Conservation (phyloP, 2,113 vertebrate genomes). For the Pavo muticus region DNA sequence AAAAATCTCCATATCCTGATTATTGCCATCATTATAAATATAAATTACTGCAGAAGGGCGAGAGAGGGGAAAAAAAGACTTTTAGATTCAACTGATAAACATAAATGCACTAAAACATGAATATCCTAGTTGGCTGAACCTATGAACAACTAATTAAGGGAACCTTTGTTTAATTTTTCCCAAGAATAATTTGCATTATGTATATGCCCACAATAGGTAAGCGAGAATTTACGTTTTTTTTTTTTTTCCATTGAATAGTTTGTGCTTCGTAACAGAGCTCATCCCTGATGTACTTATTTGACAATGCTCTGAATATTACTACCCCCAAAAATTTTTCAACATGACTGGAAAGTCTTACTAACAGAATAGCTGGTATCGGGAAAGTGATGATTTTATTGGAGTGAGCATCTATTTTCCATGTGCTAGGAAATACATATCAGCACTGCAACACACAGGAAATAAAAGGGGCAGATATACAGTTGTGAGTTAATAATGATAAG, state of each 20-base stretch:
- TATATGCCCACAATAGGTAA: conserved; percentile 70
- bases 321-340: background rate
- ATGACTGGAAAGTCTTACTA: background rate
- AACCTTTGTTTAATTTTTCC: conserved; percentile 80
- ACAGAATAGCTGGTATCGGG: background rate
- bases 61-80: background rate
- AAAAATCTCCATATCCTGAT: conserved; percentile 48
- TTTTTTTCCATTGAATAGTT: conserved; percentile 28
- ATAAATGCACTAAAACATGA: conserved; percentile 74
- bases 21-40: conserved; percentile 42
- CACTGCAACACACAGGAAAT: background rate
- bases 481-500: background rate
- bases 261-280: conserved; percentile 9
- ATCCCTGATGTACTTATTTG: conserved; percentile 2
- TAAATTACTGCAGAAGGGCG: background rate
- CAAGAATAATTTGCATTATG: conserved; percentile 75
- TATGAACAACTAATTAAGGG: conserved; percentile 77
- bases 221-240: background rate
- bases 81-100: conserved; percentile 31
- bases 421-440: background rate
- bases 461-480: fast-evolving
- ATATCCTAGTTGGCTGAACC: conserved; percentile 64
- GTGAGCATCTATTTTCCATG: background rate
- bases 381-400: background rate
- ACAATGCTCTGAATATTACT: background rate